Percentiles rank a stretch among this genome's conserved stretches.
Conservation (phyloP, 1,140 invertebrate genomes). For the Portunus trituberculatus region DNA sequence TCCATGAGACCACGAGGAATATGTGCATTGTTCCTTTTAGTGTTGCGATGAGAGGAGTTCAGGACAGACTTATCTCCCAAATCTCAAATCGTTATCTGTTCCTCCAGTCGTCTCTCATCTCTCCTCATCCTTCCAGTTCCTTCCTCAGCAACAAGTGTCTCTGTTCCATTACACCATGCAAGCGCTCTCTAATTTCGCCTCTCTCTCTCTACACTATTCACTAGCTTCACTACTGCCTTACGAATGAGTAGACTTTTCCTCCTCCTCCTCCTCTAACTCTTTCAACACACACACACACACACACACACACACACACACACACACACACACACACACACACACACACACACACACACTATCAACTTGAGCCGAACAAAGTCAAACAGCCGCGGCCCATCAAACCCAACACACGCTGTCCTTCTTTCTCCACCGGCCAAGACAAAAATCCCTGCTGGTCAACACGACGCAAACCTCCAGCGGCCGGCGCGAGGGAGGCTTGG, state of each 20-base stretch:
- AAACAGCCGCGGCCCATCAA: slow-evolving; percentile 47
- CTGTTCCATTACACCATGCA: neutral
- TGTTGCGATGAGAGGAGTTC: too few relatives aligned
- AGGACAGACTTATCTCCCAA: too few relatives aligned
- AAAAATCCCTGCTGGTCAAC: slow-evolving; percentile 41
- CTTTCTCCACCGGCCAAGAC: slow-evolving; percentile 25
- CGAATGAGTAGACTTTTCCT: neutral
- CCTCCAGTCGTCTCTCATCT: too few relatives aligned
- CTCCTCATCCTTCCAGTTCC: neutral
- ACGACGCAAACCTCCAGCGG: neutral
- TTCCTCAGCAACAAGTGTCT: neutral
- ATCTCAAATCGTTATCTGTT: too few relatives aligned
- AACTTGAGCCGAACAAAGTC: slow-evolving; percentile 54
- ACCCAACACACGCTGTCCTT: slow-evolving; percentile 39
- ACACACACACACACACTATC: slow-evolving; percentile 46
- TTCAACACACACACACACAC: slow-evolving; percentile 40
- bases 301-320: slow-evolving; percentile 49
- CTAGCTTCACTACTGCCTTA: neutral
- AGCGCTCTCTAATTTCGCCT: neutral
- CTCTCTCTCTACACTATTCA: neutral
- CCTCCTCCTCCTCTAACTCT: neutral
- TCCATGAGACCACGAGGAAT: too few relatives aligned
- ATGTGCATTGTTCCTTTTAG: too few relatives aligned
- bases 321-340: slow-evolving; percentile 54
- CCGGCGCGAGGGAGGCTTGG: slow-evolving; percentile 25